Percentiles rank a stretch among this genome's conserved stretches.
phyloP scores from a whole-genome alignment of 2,113 vertebrate genomes.

The Ctenomys sociabilis region DNA sequence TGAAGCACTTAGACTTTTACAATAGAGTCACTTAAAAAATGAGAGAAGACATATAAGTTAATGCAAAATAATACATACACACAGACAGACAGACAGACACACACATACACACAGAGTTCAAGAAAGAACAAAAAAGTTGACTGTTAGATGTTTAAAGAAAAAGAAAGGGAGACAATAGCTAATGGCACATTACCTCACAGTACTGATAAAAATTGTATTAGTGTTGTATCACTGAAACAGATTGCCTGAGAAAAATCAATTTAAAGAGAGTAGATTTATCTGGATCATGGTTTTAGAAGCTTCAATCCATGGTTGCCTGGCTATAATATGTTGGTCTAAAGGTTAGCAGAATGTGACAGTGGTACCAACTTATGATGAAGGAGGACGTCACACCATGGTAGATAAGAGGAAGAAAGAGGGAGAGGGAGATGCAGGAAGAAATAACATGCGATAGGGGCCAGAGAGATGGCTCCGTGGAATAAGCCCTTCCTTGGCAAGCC shows the following conservation, averaged over 20 bases:
- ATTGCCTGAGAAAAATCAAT: background rate
- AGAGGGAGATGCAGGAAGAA: background rate
- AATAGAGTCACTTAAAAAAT: background rate
- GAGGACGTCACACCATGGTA: background rate
- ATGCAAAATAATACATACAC: background rate
- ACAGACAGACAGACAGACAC: background rate
- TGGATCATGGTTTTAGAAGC: background rate
- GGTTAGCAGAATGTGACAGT: background rate
- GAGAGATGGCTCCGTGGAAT: too few species aligned
- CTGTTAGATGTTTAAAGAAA: background rate
- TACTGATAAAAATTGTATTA: background rate
- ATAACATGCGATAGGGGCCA: too few species aligned
- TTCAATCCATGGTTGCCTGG: background rate
- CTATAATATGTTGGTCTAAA: too few species aligned
- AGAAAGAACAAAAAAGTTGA: background rate
- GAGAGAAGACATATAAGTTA: background rate
- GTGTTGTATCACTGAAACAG: background rate
- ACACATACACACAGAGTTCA: background rate
- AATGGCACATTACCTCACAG: background rate
- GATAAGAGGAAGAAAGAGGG: background rate
- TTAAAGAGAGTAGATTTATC: background rate
- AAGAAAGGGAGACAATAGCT: background rate
- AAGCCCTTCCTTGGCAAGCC: too few species aligned
- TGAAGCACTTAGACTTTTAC: background rate
- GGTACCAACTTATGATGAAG: background rate